Evolutionary conservation across 2,888 invertebrate genomes (phyloP).

Genomic region (Platerodrilus igneus): DNA sequence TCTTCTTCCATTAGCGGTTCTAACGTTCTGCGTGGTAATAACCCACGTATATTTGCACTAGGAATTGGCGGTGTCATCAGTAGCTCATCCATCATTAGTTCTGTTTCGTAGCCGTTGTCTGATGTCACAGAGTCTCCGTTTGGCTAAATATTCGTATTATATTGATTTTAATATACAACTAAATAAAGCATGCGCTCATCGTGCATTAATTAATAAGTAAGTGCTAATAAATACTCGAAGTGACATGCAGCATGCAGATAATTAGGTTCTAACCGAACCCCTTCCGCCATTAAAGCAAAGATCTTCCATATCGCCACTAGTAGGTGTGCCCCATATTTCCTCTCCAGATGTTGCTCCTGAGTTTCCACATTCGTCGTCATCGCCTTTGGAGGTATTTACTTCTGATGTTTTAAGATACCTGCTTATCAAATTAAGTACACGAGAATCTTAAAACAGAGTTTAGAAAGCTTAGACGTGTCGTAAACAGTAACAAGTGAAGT

Average conservation of each 20-base stretch:
- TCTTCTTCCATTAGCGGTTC: slow-evolving; percentile 83
- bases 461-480: too few species aligned
- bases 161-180: slow-evolving; percentile 11
- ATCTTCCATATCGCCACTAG: slow-evolving; percentile 77
- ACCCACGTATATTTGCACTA: slow-evolving; percentile 65
- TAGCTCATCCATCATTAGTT: slow-evolving; percentile 77
- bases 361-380: slow-evolving; percentile 66
- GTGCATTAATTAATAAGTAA: slow-evolving; percentile 15
- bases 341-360: slow-evolving; percentile 81
- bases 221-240: too few species aligned
- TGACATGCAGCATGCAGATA: slow-evolving; percentile 21
- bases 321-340: slow-evolving; percentile 86
- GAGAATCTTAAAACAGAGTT: too few species aligned
- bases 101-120: slow-evolving; percentile 70
- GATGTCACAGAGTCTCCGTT: slow-evolving; percentile 51
- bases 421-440: too few species aligned
- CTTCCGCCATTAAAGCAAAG: slow-evolving; percentile 59
- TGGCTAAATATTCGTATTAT: slow-evolving; percentile 15
- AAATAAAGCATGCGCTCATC: slow-evolving; percentile 12
- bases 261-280: slow-evolving; percentile 48
- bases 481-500: too few species aligned
- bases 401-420: slow-evolving; percentile 57
- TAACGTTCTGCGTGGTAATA: slow-evolving; percentile 68
- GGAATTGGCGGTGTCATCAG: slow-evolving; percentile 73
- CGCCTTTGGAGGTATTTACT: slow-evolving; percentile 47